Percentiles rank a stretch among this genome's conserved stretches.
Conservation (phyloP, 1,140 invertebrate genomes). For the Procambarus clarkii region DNA sequence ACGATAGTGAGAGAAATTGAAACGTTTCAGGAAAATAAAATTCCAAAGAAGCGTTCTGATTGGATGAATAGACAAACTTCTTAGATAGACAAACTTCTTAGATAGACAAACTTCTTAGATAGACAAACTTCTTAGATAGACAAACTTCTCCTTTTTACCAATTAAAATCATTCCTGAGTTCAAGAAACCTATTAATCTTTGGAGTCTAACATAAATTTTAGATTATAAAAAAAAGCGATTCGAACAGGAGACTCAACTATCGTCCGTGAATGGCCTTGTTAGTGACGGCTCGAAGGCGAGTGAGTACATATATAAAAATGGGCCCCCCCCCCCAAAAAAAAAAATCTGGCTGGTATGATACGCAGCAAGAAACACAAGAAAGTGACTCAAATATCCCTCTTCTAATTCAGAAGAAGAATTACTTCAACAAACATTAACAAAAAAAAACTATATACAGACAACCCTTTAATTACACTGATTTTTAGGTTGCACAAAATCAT, state of each 20-base stretch:
- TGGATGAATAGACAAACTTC: no score
- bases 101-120: no score
- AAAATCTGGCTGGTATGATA: neutral
- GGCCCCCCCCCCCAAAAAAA: neutral
- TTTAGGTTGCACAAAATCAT: constrained; percentile 41
- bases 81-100: no score
- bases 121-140: no score
- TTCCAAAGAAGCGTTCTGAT: no score
- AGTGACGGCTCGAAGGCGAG: constrained; percentile 30
- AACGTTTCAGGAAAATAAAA: no score
- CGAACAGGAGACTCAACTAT: constrained; percentile 7
- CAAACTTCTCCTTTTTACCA: no score
- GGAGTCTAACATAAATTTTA: no score
- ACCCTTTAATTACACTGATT: constrained; percentile 53
- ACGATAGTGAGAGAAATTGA: constrained; percentile 12
- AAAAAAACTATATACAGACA: constrained; percentile 58
- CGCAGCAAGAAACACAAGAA: neutral
- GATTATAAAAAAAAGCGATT: no score
- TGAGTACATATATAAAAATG: constrained; percentile 31
- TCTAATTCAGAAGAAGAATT: constrained; percentile 15
- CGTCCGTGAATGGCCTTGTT: constrained; percentile 26
- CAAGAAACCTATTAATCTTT: no score
- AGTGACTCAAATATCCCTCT: constrained; percentile 28
- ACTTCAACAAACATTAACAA: neutral
- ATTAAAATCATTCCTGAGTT: no score